Percentiles rank a stretch among this genome's conserved stretches.
These are phyloP conservation scores for Erpetoichthys calabaricus DNA, from an alignment of 2,797 vertebrate species.

Conservation along the genomic window DNA sequence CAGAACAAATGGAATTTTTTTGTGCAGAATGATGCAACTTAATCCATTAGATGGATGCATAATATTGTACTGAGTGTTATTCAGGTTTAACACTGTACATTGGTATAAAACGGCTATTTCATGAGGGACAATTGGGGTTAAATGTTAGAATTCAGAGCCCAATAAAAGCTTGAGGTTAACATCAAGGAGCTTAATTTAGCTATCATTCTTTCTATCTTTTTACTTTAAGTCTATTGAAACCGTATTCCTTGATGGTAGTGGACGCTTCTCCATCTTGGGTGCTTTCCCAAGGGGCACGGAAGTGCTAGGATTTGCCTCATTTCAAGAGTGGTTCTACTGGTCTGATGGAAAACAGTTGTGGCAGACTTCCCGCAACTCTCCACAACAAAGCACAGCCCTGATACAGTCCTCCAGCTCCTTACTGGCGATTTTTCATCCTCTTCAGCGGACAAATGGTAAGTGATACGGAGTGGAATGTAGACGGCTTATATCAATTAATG, in stretches of 20 bases:
- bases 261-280: conserved; percentile 48
- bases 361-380: conserved; percentile 32
- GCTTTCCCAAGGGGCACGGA: conserved; percentile 36
- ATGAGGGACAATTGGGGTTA: no score
- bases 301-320: conserved; percentile 45
- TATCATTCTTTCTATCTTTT: not conserved
- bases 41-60: no score
- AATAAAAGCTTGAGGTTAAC: no score
- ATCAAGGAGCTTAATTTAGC: no score
- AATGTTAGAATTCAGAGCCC: no score
- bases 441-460: conserved; percentile 61
- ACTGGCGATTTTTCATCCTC: conserved; percentile 45
- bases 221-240: conserved; percentile 67
- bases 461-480: not conserved
- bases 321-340: conserved; percentile 65
- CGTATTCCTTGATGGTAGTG: conserved; percentile 52
- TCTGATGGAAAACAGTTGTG: conserved; percentile 48
- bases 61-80: no score
- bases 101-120: no score
- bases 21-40: no score
- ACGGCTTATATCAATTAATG: no score
- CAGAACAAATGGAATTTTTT: no score
- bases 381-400: conserved; percentile 33
- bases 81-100: no score
- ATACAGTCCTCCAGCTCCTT: conserved; percentile 35